Conservation (phyloP, 2,888 invertebrate species). For the Teleogryllus oceanicus region DNA sequence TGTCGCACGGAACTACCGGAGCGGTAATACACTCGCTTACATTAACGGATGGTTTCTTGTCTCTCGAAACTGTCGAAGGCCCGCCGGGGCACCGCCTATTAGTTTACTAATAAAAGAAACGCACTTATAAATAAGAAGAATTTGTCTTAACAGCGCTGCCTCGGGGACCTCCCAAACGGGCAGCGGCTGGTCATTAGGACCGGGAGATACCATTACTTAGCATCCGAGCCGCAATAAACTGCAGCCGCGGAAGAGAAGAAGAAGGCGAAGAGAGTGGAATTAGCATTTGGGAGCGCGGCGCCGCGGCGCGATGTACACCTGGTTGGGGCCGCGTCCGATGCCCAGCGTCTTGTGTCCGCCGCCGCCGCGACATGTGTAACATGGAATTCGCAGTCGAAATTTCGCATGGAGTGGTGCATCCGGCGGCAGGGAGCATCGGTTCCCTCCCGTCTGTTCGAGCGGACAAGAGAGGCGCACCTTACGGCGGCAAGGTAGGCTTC, state of each 20-base stretch:
- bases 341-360: background rate
- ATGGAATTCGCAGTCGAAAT: background rate
- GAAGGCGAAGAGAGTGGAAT: background rate
- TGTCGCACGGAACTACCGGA: too few relatives aligned
- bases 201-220: constrained; percentile 18
- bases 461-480: too few relatives aligned
- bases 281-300: background rate
- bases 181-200: background rate
- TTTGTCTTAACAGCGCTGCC: background rate
- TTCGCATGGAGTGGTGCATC: too few relatives aligned
- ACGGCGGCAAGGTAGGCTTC: too few relatives aligned
- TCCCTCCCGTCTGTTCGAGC: too few relatives aligned
- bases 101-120: constrained; percentile 18
- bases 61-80: constrained; percentile 6
- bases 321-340: background rate
- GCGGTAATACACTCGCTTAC: background rate
- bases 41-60: background rate
- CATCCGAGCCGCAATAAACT: constrained; percentile 18
- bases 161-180: constrained; percentile 4
- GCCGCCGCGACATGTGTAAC: background rate
- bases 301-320: background rate
- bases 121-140: constrained; percentile 6
- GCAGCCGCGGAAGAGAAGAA: background rate
- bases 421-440: too few relatives aligned
- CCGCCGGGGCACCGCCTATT: background rate